Percentiles rank a stretch among this genome's conserved stretches.
Conservation (phyloP, 2,888 invertebrate species). For the Ashinkailepas kermadecensis region DNA sequence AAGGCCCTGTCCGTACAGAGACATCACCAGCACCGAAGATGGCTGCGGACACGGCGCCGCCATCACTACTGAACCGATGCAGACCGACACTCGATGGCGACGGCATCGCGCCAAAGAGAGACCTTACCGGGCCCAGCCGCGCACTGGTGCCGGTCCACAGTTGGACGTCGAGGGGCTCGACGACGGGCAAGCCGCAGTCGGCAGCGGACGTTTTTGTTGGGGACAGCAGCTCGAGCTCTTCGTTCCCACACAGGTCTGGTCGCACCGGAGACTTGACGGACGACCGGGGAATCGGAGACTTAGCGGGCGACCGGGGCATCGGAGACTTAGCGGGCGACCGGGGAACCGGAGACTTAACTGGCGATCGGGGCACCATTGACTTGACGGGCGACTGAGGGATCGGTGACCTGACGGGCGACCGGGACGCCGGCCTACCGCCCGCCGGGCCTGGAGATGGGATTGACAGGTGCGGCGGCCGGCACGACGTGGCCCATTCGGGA, state of each 20-base stretch:
- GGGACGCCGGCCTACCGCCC: constrained; percentile 43
- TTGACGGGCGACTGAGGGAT: constrained; percentile 42
- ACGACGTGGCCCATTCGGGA: neutral
- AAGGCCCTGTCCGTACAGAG: too few species aligned
- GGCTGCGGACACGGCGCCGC: too few species aligned
- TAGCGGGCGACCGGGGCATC: constrained; percentile 74
- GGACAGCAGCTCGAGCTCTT: constrained; percentile 65
- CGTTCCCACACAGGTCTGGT: constrained; percentile 78
- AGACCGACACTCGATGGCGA: too few species aligned
- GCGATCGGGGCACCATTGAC: too few species aligned
- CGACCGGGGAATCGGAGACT: constrained; percentile 73
- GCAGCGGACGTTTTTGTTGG: constrained; percentile 83
- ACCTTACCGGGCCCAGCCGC: neutral
- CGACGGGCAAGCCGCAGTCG: constrained; percentile 73
- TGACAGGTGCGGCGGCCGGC: neutral
- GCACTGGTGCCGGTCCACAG: constrained; percentile 54
- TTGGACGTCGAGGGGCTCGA: constrained; percentile 74
- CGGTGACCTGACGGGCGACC: constrained; percentile 55
- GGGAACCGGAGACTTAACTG: constrained; percentile 50
- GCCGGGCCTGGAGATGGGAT: too few species aligned
- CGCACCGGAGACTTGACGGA: constrained; percentile 66
- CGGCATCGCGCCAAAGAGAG: too few species aligned
- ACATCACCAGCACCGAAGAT: too few species aligned
- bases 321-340: constrained; percentile 76
- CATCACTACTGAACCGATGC: too few species aligned